Percentiles rank a stretch among this genome's conserved stretches.
These are phyloP conservation scores for Poecilobothrus nobilitatus DNA, from an alignment of 2,888 invertebrate genomes.

Conservation along the genomic window DNA sequence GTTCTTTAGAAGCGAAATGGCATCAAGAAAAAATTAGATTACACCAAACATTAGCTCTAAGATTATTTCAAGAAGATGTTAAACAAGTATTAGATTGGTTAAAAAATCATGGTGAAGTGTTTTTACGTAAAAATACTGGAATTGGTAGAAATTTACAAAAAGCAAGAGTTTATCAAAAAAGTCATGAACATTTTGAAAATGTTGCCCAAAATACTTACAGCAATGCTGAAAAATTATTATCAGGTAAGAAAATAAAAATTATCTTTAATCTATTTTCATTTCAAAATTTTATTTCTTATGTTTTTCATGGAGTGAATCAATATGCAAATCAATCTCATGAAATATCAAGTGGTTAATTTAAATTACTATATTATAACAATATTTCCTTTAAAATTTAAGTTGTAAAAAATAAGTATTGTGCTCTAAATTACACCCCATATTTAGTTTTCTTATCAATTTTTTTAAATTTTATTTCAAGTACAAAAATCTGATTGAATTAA, in stretches of 20 bases:
- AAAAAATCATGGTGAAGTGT: constrained; percentile 94
- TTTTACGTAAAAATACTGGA: constrained; percentile 92
- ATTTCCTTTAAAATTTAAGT: too few species aligned
- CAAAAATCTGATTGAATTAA: not conserved
- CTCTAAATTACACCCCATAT: too few species aligned
- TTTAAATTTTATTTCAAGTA: not conserved
- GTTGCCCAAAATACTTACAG: constrained; percentile 98
- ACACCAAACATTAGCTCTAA: constrained; percentile 84
- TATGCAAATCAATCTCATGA: too few species aligned
- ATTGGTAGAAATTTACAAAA: constrained; percentile 92
- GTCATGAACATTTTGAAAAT: constrained; percentile 97
- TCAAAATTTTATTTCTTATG: too few species aligned
- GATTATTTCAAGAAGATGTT: constrained; percentile 94
- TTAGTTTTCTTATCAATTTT: too few species aligned
- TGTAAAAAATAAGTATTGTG: too few species aligned
- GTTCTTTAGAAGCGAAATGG: constrained; percentile 89
- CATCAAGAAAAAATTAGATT: constrained; percentile 90
- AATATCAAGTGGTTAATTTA: too few species aligned
- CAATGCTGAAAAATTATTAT: constrained; percentile 89
- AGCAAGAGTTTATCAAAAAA: constrained; percentile 92
- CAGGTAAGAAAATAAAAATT: not conserved
- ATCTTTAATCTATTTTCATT: too few species aligned
- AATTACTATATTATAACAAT: too few species aligned
- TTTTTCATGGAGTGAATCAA: too few species aligned
- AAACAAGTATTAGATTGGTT: constrained; percentile 97